Evolutionary conservation across 2,113 vertebrate genomes (phyloP), one percentile per base, ranked within the genome.

Genomic region (Seriola quinqueradiata): DNA sequence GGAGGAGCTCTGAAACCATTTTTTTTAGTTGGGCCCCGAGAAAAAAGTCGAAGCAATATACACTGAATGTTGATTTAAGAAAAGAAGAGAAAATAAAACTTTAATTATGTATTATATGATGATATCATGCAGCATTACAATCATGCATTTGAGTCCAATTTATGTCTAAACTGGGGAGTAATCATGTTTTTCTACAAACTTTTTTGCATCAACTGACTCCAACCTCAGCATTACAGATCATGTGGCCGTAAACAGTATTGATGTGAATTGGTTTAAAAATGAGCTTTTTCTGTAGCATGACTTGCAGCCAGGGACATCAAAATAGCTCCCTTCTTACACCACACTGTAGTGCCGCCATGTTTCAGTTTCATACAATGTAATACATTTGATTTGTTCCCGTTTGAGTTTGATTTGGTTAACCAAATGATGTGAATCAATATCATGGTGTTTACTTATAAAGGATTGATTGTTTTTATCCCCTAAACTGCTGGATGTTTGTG

Each of bases 11-110:
- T 42, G 34, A 65, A 57, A 40, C 38, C 38, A 36, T 66, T 65
- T 79, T 66, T 83, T 80, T 74, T 16, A 78, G 59, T 67, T 58
- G 25, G 50, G 57, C 23, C 5, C 55, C 36, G 4, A 58, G 38
- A 9, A 36, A 23, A 9, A 36, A 23, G 25, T 64, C 13, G 21
- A 64, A 34, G 32, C 34, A 19, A 52, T 42, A 8, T 8, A 0
- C n/a, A 36, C 11, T 42, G 23, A 75, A 9, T 68, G 28, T 25
- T 46, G 58, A 38, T 46, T 57, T 25, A 48, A 54, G 32, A 25
- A 38, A 8, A 28, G 21, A 23, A 36, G 13, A 46, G 10, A 54
- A 38, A 28, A 12, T 25, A 34, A 67, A 68, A 32, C 19, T 23
- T 11, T 17, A 40, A 28, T 9, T 11, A 1, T 8, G 40, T 14